These are phyloP conservation scores for Aix galericulata DNA, from an alignment of 2,113 vertebrate genomes.

Conservation along the genomic window DNA sequence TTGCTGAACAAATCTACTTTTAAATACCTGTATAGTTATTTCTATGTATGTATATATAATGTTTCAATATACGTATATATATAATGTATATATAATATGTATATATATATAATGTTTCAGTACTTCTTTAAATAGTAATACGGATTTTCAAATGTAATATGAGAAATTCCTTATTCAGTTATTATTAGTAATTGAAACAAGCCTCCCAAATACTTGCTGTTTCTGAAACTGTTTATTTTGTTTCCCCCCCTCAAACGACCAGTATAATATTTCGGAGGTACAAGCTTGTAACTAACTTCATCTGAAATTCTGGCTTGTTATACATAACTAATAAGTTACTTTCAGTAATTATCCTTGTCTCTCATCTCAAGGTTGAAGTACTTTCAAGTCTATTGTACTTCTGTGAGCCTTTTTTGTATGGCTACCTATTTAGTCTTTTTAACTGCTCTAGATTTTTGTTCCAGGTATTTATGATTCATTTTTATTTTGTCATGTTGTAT, in stretches of 20 bases:
- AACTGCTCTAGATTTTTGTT: background rate
- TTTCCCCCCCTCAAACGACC: background rate
- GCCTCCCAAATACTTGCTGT: background rate
- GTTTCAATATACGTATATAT: background rate
- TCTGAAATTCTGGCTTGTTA: background rate
- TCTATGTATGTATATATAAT: too few species aligned
- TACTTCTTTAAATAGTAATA: background rate
- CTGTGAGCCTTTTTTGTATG: background rate
- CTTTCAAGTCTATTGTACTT: background rate
- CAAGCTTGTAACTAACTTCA: background rate
- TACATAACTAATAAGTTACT: background rate
- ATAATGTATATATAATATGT: too few species aligned
- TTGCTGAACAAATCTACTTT: conserved; percentile 38
- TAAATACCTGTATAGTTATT: background rate
- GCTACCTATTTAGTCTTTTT: background rate
- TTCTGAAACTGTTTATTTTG: background rate
- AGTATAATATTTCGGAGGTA: background rate
- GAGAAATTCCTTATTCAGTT: background rate
- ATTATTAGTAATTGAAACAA: background rate
- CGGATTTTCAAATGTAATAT: background rate
- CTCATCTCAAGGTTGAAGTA: background rate
- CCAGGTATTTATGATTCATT: background rate
- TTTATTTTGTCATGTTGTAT: background rate
- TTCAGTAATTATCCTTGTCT: background rate
- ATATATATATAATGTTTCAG: background rate